Conservation (phyloP, 2,888 invertebrate species). For the Phyllotreta cruciferae region DNA sequence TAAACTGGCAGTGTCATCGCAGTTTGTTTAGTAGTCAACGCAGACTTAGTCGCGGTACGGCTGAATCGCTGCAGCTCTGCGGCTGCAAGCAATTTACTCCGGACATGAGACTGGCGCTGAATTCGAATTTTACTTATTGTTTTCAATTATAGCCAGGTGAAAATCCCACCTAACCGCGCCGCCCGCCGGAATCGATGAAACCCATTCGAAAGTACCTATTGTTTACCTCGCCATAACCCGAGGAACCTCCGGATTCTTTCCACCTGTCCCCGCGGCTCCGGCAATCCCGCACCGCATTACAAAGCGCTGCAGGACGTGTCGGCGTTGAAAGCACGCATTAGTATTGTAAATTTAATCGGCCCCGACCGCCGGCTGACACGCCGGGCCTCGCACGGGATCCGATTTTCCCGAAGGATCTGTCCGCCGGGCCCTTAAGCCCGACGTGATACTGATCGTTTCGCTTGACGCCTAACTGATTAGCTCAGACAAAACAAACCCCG, state of each 20-base stretch:
- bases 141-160: slow-evolving; percentile 13
- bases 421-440: slow-evolving; percentile 5
- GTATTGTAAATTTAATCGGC: slow-evolving; percentile 19
- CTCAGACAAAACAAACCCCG: no score
- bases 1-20: no score
- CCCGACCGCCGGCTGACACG: slow-evolving; percentile 12
- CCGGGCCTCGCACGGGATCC: background rate
- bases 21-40: background rate
- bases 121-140: slow-evolving; percentile 16
- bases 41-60: slow-evolving; percentile 2
- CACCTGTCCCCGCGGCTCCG: background rate
- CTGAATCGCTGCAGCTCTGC: background rate
- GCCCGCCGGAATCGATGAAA: no score
- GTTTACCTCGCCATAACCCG: no score
- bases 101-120: background rate
- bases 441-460: slow-evolving; percentile 1
- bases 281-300: background rate
- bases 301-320: slow-evolving; percentile 4
- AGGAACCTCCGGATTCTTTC: no score
- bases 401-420: slow-evolving; percentile 8
- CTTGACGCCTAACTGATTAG: no score
- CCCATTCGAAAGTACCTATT: no score
- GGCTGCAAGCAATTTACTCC: slow-evolving; percentile 7
- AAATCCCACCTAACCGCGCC: background rate
- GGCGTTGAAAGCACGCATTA: slow-evolving; percentile 5